phyloP scores from a whole-genome alignment of 1,140 invertebrate species.

The Delia radicum region DNA sequence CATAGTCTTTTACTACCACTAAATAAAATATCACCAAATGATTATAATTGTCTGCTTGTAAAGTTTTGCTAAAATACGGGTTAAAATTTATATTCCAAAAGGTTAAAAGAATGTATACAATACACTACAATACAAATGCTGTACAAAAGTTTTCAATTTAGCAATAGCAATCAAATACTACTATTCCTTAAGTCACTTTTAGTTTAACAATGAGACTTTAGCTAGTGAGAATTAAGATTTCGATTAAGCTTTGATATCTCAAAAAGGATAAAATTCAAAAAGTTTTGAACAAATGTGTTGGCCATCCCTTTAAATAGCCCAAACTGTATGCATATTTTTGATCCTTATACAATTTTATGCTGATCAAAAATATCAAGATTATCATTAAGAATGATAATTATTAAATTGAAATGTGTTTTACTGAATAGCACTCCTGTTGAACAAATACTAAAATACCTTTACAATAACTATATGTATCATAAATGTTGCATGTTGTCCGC shows the following conservation, averaged over 20 bases:
- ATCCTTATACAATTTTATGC: too few relatives aligned
- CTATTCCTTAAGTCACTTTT: not conserved
- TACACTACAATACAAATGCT: not conserved
- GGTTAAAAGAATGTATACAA: slow-evolving; percentile 14
- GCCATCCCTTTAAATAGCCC: too few relatives aligned
- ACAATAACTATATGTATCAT: not conserved
- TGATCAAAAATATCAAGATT: too few relatives aligned
- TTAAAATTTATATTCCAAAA: slow-evolving; percentile 16
- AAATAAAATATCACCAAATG: slow-evolving; percentile 13
- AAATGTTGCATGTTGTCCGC: not conserved
- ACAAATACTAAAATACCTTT: not conserved
- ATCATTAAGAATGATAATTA: too few relatives aligned
- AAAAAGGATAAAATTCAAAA: too few relatives aligned
- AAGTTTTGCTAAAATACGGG: not conserved
- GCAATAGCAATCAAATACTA: not conserved
- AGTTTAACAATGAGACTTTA: too few relatives aligned
- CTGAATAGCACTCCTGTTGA: not conserved
- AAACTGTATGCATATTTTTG: too few relatives aligned
- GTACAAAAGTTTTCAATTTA: not conserved
- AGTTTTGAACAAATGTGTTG: too few relatives aligned
- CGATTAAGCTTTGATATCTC: too few relatives aligned
- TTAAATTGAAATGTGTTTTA: too few relatives aligned
- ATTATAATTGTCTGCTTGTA: not conserved
- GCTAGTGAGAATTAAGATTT: too few relatives aligned
- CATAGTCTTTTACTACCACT: not conserved